Evolutionary conservation across 2,113 vertebrate species (phyloP), one percentile per base, ranked within the genome.

Genomic region (Scomber scombrus): DNA sequence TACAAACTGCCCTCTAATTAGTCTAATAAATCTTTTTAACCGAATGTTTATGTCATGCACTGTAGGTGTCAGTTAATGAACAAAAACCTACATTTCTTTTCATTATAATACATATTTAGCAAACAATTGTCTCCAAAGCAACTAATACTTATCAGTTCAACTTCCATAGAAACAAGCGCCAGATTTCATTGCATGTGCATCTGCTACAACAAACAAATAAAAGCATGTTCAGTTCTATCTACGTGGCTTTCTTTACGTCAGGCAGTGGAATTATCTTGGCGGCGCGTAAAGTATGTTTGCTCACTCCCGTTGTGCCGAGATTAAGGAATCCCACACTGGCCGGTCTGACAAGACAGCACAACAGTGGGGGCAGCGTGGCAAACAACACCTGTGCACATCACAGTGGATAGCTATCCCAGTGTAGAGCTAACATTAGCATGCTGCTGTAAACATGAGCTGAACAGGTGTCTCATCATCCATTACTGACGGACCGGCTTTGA

Each of bases 371-470:
- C 70, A 54, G 43, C 21, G 16, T 61, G 1, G 75, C 71, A 88
- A 86, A 80, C 84, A 88, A 58, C 91, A 92, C 91, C 91, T 92
- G 91, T 82, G 74, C 76, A 87, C 83, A 83, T 85, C 84, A 63
- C 77, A 64, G 83, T 9, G 68, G 82, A 76, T 26, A 29, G 61
- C 52, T 11, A 29, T 88, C 86, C 89, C 78, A n/a, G 70, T 79
- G 71, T 69, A 56, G 51, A 68, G 65, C 85, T 77, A 78, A 84
- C 88, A 87, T 88, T 84, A 89, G 75, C 81, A 77, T 58, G 81
- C 50, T 23, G 76, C 57, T 56, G 85, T 83, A 82, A 87, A 88
- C 81, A 80, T 2, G 12, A 52, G 74, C 56, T 9, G 31, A 75
- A 80, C 90, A 91, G 91, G 84, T 87, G 90, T 74, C 71, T 81